phyloP scores from a whole-genome alignment of 2,888 invertebrate species.

The Lacanobia oleracea region DNA sequence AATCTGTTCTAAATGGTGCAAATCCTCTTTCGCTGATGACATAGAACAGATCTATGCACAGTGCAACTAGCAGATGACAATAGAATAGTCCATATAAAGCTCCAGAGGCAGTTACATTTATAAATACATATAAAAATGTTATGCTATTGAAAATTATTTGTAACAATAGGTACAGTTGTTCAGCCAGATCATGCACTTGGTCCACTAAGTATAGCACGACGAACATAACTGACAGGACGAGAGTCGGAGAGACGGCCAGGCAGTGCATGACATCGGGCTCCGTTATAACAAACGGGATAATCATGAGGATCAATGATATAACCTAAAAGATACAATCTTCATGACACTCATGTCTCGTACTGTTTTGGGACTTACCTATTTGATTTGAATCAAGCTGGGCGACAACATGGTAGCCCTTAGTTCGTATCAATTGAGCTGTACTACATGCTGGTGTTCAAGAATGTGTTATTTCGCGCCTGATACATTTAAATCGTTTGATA shows the following conservation, averaged over 20 bases:
- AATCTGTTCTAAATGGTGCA: slow-evolving; percentile 65
- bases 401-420: neutral
- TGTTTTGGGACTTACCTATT: slow-evolving; percentile 47
- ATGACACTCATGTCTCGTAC: slow-evolving; percentile 67
- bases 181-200: slow-evolving; percentile 85
- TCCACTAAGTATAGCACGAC: slow-evolving; percentile 86
- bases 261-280: slow-evolving; percentile 80
- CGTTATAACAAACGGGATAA: slow-evolving; percentile 81
- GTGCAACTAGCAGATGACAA: slow-evolving; percentile 79
- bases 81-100: slow-evolving; percentile 82
- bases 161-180: slow-evolving; percentile 80
- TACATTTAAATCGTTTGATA: neutral
- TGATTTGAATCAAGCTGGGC: slow-evolving; percentile 10
- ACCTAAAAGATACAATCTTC: slow-evolving; percentile 86
- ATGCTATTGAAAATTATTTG: slow-evolving; percentile 75
- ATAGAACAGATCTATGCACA: slow-evolving; percentile 82
- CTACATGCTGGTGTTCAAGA: slow-evolving; percentile 3
- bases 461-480: neutral
- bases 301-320: slow-evolving; percentile 85
- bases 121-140: slow-evolving; percentile 71
- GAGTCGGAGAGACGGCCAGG: slow-evolving; percentile 83
- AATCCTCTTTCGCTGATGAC: slow-evolving; percentile 80
- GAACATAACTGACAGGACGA: slow-evolving; percentile 84
- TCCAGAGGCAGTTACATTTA: slow-evolving; percentile 62
- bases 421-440: neutral